A percentile compares a stretch with the other conserved stretches of the same genome.
Evolutionary conservation across 2,888 invertebrate genomes (phyloP).

Genomic region (Euplagia quadripunctaria): DNA sequence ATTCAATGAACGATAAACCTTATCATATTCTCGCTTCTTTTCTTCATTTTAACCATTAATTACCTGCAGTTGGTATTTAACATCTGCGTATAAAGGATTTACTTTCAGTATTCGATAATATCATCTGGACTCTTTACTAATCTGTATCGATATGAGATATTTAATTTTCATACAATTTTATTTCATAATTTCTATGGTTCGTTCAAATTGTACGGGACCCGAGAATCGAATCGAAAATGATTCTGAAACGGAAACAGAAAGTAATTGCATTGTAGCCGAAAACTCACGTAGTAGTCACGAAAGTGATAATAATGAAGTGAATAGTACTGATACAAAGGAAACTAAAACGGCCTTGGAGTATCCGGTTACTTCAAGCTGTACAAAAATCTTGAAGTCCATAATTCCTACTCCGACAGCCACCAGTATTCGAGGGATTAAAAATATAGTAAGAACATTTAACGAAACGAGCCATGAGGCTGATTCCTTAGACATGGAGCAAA

Average conservation of each 20-base stretch:
- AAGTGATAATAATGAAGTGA: not conserved
- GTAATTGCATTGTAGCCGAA: not conserved
- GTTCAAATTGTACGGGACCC: not conserved
- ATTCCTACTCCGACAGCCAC: not conserved
- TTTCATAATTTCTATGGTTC: slow-evolving; percentile 4
- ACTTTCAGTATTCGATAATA: slow-evolving; percentile 14
- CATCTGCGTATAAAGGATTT: slow-evolving; percentile 31
- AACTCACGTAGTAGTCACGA: not conserved
- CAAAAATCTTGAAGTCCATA: not conserved
- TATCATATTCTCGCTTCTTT: slow-evolving; percentile 22
- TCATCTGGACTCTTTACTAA: not conserved
- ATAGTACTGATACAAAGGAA: too few relatives aligned
- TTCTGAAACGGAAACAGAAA: slow-evolving; percentile 1
- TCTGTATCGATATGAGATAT: not conserved
- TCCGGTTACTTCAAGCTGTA: not conserved
- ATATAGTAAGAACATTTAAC: not conserved
- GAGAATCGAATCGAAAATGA: not conserved
- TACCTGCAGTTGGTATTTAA: slow-evolving; percentile 21
- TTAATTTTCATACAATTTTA: not conserved
- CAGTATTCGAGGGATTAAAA: not conserved
- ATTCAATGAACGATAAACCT: slow-evolving; percentile 32
- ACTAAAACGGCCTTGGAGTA: not conserved
- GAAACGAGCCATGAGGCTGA: not conserved
- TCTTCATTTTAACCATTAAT: slow-evolving; percentile 25
- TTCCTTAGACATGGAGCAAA: slow-evolving; percentile 5